Base-by-base conservation (phyloP, 1,140 invertebrate species). In the Brachionus rotundiformis region DNA sequence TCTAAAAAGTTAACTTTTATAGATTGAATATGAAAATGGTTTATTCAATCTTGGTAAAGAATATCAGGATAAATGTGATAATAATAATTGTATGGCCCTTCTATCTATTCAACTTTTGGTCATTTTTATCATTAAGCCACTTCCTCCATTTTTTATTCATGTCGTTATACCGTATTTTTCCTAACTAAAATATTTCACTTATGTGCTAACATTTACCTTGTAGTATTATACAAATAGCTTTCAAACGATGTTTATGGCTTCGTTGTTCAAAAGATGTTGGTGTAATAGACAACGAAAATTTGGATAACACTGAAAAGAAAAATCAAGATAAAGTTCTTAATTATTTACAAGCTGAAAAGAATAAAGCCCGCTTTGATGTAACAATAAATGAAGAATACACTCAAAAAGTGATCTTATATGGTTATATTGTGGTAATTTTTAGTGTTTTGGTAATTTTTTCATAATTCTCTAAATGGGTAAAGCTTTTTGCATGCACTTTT, bases 51-150 rank as follows among this genome's bases (percentile, higher is more conserved):
- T 86, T 13, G 87, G 86, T 47, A 10, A 68, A n/a, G 75, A 86
- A 16, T 89, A 88, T 75, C 79, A 81, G 13, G 89, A 89, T 79
- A 84, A 93, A 90, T 94, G 93, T 85, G 92, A 91, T 86, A 92
- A 92, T 25, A 92, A 92, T 47, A 93, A 93, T 19, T 94, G 93
- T 87, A 88, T 94, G 41, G 91, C 93, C 85, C 93, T 94, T 87
- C 87, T 94, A 59, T 93, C 93, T 27, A 92, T 94, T 83, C 93
- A 94, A 85, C 85, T 94, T 81, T 91, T 91, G 0, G 92, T 94
- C 75, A 94, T 94, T 75, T 94, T 94, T 93, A 91, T 93, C 0
- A 83, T 84, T 5, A 89, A 89, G 83, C 88, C 88, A 1, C 83
- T 89, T 11, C 87, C 88, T 2, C 88, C 88, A 82, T 84, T 89